These are phyloP conservation scores for Cylindroiulus punctatus DNA, from an alignment of 2,888 invertebrate species.

Conservation along the genomic window DNA sequence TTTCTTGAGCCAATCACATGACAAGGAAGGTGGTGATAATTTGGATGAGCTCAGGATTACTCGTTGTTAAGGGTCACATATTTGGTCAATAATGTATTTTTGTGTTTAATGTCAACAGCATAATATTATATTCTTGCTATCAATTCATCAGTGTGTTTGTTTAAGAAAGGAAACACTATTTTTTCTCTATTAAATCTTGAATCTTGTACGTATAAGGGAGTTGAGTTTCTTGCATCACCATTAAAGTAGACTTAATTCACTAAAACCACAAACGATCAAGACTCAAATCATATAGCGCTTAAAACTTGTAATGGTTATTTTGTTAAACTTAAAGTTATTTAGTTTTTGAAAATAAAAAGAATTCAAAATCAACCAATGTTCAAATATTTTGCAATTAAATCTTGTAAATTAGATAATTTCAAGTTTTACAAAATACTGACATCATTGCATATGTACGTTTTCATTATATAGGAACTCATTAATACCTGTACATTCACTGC, in stretches of 20 bases:
- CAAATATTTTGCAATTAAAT: too few relatives aligned
- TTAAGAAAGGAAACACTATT: constrained; percentile 15
- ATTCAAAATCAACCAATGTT: too few relatives aligned
- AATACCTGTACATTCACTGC: too few relatives aligned
- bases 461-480: too few relatives aligned
- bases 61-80: constrained; percentile 52
- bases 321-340: too few relatives aligned
- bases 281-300: too few relatives aligned
- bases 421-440: too few relatives aligned
- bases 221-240: neutral
- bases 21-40: constrained; percentile 57
- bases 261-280: too few relatives aligned
- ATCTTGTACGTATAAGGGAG: neutral
- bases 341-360: too few relatives aligned
- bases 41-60: constrained; percentile 57
- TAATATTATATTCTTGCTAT: constrained; percentile 14
- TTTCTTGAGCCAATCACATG: constrained; percentile 62
- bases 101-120: neutral
- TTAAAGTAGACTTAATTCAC: neutral
- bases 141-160: neutral
- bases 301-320: too few relatives aligned
- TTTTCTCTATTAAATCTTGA: neutral
- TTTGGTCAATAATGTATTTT: neutral
- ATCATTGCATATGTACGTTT: too few relatives aligned
- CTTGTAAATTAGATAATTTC: too few relatives aligned